Conservation (phyloP, 1,140 invertebrate genomes). For the Bombus ignitus region DNA sequence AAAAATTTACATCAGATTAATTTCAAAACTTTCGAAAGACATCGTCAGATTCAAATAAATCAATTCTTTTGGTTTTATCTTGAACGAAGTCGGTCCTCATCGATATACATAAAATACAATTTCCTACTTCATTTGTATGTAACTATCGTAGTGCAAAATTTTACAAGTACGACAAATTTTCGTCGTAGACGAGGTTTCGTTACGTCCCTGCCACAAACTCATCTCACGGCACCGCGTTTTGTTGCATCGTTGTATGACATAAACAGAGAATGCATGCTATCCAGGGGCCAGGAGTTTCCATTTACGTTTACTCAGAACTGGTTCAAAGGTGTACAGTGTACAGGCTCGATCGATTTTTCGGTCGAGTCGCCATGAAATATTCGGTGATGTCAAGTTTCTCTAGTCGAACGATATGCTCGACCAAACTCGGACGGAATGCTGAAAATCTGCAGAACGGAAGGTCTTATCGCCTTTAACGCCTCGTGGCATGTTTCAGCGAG, state of each 20-base stretch:
- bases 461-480: conserved; percentile 40
- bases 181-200: too few species aligned
- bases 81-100: background rate
- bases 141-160: background rate
- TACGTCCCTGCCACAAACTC: background rate
- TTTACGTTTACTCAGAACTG: background rate
- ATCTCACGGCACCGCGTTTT: background rate
- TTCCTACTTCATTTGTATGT: too few species aligned
- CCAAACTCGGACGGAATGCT: background rate
- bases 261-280: background rate
- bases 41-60: background rate
- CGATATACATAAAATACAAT: too few species aligned
- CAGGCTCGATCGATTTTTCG: conserved; percentile 33
- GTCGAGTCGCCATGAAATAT: background rate
- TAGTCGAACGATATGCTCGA: background rate
- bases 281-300: background rate
- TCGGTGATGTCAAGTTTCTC: background rate
- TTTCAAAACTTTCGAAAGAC: background rate
- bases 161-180: background rate
- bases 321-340: background rate
- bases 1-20: conserved; percentile 3
- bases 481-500: conserved; percentile 10
- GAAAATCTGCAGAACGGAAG: background rate
- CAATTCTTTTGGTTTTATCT: background rate
- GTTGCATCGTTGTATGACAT: background rate